Conservation (phyloP, 2,113 vertebrate genomes). For the Formicarius rufipectus region DNA sequence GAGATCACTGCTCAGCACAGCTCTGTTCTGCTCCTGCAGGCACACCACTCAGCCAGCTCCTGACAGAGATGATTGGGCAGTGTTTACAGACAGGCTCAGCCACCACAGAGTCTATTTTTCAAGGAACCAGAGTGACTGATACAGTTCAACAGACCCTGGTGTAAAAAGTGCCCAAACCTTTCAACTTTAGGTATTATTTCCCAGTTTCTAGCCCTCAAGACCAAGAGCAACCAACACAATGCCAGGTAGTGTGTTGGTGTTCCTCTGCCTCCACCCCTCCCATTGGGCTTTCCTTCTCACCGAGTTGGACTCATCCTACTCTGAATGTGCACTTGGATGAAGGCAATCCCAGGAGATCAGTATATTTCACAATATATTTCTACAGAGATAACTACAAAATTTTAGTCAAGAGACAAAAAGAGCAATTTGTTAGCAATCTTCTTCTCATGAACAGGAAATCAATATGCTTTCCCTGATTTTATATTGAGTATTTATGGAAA, state of each 20-base stretch:
- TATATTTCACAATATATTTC: not conserved
- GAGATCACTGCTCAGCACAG: not conserved
- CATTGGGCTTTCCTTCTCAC: not conserved
- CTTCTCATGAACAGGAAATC: not conserved
- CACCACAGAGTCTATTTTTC: not conserved
- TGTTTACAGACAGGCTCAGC: not conserved
- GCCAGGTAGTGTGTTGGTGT: not conserved
- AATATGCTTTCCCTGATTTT: not conserved
- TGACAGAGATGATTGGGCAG: accelerated
- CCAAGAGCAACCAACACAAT: not conserved
- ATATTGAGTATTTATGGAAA: not conserved
- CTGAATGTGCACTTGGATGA: not conserved
- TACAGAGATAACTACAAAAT: not conserved
- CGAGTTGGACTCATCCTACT: not conserved
- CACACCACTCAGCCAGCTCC: not conserved
- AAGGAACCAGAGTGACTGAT: not conserved
- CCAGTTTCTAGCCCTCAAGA: not conserved
- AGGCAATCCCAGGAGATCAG: not conserved
- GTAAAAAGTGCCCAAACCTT: not conserved
- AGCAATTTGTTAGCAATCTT: not conserved
- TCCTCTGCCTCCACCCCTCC: not conserved
- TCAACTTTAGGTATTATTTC: not conserved
- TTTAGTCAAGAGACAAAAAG: not conserved
- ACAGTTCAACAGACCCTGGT: not conserved
- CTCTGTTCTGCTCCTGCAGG: not conserved